Base-by-base conservation (phyloP, 2,888 invertebrate species). In the Zhuqinia jingwanae region DNA sequence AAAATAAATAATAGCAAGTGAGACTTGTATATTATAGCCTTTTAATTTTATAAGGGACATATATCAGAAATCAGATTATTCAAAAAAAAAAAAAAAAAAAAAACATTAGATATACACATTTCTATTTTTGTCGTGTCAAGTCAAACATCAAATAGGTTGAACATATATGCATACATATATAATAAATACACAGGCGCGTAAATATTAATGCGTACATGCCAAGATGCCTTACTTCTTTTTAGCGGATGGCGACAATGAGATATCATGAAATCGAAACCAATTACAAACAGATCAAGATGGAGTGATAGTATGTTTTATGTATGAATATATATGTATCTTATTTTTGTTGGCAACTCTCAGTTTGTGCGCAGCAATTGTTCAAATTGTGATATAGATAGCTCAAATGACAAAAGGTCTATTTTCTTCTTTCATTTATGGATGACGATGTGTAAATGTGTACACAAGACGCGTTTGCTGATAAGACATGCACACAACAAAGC, bases 361-460 rank as follows among this genome's bases (percentile, higher is more conserved):
- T 36, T 36, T 3, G 8, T 6, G 36, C 3, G 36, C 36, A 8
- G 36, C 36, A 65, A 36, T 65, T 65, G 65, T 50, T 45, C 47
- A 70, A 47, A 47, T 70, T 70, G 70, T 25, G 70, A 70, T 70
- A 50, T 27, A 47, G 47, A 70, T 36, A 65, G 36, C 20, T 65
- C 65, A 15, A 70, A 42, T 70, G 70, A 70, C 70, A 70, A 70
- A 42, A 70, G 70, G 25, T 68, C 45, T 68, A n/a, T n/a, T 22
- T 68, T 45, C 42, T 42, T 45, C 13, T 45, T 68, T 42, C 20
- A n/a, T 65, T 36, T 65, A 13, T 63, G n/a, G n/a, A n/a, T n/a
- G 22, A 58, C 17, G 36, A 36, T 42, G 17, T 65, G 36, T 36
- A 11, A 10, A 17, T 65, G 63, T 63, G 65, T 65, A 65, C 36